Conservation (phyloP, 92 coral and sea anemone genomes). For the Chrysogorgia sp. region DNA sequence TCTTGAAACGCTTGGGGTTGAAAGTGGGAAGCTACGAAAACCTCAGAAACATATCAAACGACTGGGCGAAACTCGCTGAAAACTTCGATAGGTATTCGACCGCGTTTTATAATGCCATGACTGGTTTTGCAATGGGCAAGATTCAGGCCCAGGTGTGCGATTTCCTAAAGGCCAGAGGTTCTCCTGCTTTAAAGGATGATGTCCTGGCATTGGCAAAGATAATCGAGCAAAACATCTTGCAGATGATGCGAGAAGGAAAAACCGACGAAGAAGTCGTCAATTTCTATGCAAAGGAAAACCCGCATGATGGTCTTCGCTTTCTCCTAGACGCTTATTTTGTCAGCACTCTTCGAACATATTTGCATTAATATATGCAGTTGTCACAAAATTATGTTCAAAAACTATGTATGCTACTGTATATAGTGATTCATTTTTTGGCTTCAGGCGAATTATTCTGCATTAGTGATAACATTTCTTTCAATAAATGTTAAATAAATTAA, state of each 20-base stretch:
- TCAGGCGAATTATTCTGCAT: no score
- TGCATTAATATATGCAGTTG: slow-evolving; percentile 12
- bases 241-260: slow-evolving; percentile 68
- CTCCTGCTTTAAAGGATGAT: slow-evolving; percentile 57
- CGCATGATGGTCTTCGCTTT: slow-evolving; percentile 69
- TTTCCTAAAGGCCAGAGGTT: slow-evolving; percentile 42
- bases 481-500: no score
- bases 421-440: no score
- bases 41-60: slow-evolving; percentile 63
- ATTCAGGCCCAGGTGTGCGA: slow-evolving; percentile 46
- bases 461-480: no score
- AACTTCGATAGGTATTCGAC: slow-evolving; percentile 68
- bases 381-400: no score
- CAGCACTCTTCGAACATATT: slow-evolving; percentile 60
- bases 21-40: slow-evolving; percentile 60
- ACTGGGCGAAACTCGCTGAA: slow-evolving; percentile 65
- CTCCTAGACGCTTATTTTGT: slow-evolving; percentile 66
- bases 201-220: slow-evolving; percentile 65
- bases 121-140: slow-evolving; percentile 60
- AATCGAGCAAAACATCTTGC: slow-evolving; percentile 62
- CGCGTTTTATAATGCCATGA: slow-evolving; percentile 64
- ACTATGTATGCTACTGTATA: no score
- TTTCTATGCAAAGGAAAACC: slow-evolving; percentile 69
- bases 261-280: slow-evolving; percentile 64
- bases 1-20: slow-evolving; percentile 48